Conservation (phyloP, 1,140 invertebrate species). For the Zeugodacus cucurbitae region DNA sequence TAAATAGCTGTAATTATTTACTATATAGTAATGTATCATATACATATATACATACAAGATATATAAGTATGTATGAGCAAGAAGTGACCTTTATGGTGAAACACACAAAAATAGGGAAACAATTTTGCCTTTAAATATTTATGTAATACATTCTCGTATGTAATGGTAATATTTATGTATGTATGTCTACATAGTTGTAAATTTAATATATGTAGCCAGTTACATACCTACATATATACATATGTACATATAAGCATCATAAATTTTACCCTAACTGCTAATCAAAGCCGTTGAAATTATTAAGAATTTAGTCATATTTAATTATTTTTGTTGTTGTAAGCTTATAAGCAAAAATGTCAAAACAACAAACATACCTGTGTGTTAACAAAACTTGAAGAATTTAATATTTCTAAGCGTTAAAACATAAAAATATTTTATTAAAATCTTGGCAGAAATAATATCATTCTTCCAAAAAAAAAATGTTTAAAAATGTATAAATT, state of each 20-base stretch:
- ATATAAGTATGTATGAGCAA: neutral
- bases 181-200: no score
- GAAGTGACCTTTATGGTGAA: neutral
- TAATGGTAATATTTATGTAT: neutral
- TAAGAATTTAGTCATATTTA: neutral
- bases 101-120: conserved; percentile 2
- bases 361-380: neutral
- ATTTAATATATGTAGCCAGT: neutral
- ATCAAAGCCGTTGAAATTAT: neutral
- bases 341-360: neutral
- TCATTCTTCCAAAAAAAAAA: neutral
- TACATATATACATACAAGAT: neutral
- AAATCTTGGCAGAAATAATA: neutral
- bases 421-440: neutral
- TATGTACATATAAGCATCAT: neutral
- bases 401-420: neutral
- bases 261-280: neutral
- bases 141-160: neutral
- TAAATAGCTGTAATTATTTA: neutral
- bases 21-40: neutral
- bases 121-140: conserved; percentile 7
- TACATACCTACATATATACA: neutral
- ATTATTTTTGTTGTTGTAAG: neutral
- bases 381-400: neutral
- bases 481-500: neutral